Evolutionary conservation across 2,113 vertebrate species (phyloP).

Genomic region (Alligator mississippiensis): DNA sequence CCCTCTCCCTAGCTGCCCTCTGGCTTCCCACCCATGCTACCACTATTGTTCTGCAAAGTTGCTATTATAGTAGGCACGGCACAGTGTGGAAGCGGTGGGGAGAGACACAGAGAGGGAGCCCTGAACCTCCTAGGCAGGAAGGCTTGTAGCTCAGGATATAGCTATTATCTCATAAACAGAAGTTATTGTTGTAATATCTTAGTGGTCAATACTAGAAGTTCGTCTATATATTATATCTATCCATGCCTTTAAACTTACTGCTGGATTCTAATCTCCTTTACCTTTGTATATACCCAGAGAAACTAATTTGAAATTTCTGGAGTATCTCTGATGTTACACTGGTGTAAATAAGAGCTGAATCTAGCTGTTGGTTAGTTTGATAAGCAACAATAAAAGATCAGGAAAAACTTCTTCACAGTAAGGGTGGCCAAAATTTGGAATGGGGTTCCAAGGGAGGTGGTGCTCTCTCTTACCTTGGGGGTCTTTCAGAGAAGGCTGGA

Average conservation of each 20-base stretch:
- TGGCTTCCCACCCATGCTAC: not conserved
- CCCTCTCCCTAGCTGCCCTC: fast-evolving
- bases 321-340: not conserved
- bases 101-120: not conserved
- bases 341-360: not conserved
- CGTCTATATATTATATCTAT: constrained; percentile 23
- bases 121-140: not conserved
- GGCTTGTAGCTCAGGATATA: not conserved
- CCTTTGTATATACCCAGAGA: not conserved
- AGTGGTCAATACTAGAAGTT: not conserved
- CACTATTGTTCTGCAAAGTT: not conserved
- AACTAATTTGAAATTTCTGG: not conserved
- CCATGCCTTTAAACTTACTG: not conserved
- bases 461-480: too few species aligned
- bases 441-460: too few species aligned
- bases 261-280: constrained; percentile 25
- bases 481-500: too few species aligned
- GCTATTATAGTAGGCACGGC: not conserved
- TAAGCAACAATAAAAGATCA: not conserved
- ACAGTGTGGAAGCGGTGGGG: not conserved
- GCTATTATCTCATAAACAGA: not conserved
- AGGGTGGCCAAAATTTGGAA: too few species aligned
- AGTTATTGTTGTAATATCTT: constrained; percentile 13
- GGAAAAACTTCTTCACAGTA: too few species aligned
- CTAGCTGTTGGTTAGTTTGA: not conserved